Evolutionary conservation across 2,888 invertebrate genomes (phyloP), one percentile per base, ranked within the genome.

Genomic region (Dascillus cervinus): DNA sequence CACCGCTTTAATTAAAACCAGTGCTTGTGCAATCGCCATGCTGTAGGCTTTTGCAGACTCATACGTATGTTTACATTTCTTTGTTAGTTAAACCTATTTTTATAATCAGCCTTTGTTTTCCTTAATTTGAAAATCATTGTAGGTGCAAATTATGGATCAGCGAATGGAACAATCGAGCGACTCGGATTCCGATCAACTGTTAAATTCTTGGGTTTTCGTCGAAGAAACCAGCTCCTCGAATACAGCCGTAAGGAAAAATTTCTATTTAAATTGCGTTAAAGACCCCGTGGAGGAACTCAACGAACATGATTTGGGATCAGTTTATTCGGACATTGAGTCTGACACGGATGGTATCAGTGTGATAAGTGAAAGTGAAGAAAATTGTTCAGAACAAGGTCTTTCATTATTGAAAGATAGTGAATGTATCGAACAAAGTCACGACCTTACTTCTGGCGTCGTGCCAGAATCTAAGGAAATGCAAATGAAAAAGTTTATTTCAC

Each of bases 281-380:
- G 41, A 39, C 27, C 34, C 34, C 6, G 32, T 38, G n/a, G 36
- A 38, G 32, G 40, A 40, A 22, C 29, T 40, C 23, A 38, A 37
- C n/a, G 37, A 43, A 21, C 27, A 32, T 25, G 32, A 30, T 23
- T 27, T 36, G 20, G 14, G 25, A 12, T 30, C 34, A 11, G 29
- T 22, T 2, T 15, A 29, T 13, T 28, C 34, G n/a, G 45, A 45
- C 22, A 20, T 29, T 12, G 46, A 46, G 24, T 39, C 39, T 8
- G 46, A 46, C 12, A 41, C 47, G 2, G 49, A 49, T 32, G 44
- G 49, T 3, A 41, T 49, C 12, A 47, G 46, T 15, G 33, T 47
- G n/a, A 47, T 49, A 15, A 47, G 46, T 30, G 45, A 49, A 29
- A 43, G 37, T 39, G 48, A 48, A 22, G 26, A 29, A 17, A 17